Percentiles rank a stretch among this genome's conserved stretches.
These are phyloP conservation scores for Bacillus rossius DNA, from an alignment of 1,140 invertebrate genomes.

Conservation along the genomic window DNA sequence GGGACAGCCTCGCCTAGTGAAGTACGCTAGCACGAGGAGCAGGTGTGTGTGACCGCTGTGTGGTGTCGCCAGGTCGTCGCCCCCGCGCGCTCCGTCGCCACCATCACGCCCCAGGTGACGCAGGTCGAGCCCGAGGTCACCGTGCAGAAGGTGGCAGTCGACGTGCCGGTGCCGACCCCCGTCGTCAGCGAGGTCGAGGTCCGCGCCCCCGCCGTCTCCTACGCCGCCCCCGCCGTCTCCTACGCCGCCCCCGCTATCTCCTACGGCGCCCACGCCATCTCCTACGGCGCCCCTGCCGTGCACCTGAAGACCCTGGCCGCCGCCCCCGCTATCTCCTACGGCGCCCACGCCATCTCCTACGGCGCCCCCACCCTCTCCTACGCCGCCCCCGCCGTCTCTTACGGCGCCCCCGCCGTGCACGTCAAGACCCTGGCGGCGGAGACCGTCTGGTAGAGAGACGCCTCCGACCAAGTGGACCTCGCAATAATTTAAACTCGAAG, in stretches of 20 bases:
- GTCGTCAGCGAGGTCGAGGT: conserved; percentile 22
- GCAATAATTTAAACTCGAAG: not conserved
- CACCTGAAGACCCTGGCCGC: conserved; percentile 3
- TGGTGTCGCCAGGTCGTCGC: conserved; percentile 10
- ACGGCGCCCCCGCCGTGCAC: not conserved
- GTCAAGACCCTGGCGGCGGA: not conserved
- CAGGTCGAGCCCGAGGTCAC: conserved; percentile 30
- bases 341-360: not conserved
- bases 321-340: not conserved
- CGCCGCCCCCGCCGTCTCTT: conserved; percentile 4
- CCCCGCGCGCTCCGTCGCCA: conserved; percentile 25
- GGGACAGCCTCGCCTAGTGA: too few species aligned
- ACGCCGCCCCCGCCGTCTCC: conserved; percentile 32
- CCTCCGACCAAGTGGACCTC: too few species aligned
- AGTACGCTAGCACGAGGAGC: too few species aligned
- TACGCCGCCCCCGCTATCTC: conserved; percentile 45
- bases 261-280: conserved; percentile 39
- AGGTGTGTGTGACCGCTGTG: too few species aligned
- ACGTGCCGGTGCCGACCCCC: conserved; percentile 30
- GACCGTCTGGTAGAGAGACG: not conserved
- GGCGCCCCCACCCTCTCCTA: not conserved
- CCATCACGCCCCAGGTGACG: conserved; percentile 31
- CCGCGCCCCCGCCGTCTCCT: conserved; percentile 28
- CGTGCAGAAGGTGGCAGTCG: conserved; percentile 27
- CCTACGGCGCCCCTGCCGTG: not conserved